Evolutionary conservation across 2,888 invertebrate genomes (phyloP).

Genomic region (Epinotia nisella): DNA sequence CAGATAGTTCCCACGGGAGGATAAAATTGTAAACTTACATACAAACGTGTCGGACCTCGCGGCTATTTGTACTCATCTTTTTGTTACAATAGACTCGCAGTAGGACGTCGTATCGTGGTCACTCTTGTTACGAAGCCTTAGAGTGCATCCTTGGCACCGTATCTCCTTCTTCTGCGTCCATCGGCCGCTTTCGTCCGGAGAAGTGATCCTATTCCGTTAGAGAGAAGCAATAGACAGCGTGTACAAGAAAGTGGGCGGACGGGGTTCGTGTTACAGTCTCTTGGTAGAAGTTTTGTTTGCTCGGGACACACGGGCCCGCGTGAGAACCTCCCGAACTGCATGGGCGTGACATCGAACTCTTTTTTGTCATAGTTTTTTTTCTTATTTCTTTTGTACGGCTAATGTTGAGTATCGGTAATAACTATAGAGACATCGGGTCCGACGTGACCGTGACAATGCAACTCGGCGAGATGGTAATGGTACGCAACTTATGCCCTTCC

Average conservation of each 20-base stretch:
- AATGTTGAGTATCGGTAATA: slow-evolving; percentile 76
- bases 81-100: slow-evolving; percentile 69
- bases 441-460: slow-evolving; percentile 80
- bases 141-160: slow-evolving; percentile 59
- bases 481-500: slow-evolving; percentile 49
- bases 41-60: slow-evolving; percentile 73
- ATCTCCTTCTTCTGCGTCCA: slow-evolving; percentile 54
- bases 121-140: slow-evolving; percentile 71
- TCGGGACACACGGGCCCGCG: slow-evolving; percentile 71
- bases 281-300: slow-evolving; percentile 74
- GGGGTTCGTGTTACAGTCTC: slow-evolving; percentile 67
- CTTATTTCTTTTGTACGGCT: slow-evolving; percentile 67
- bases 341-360: slow-evolving; percentile 81
- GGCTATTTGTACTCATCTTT: slow-evolving; percentile 65
- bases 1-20: slow-evolving; percentile 79
- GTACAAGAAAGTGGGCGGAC: slow-evolving; percentile 59
- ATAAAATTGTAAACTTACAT: slow-evolving; percentile 75
- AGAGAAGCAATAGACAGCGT: slow-evolving; percentile 56
- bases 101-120: slow-evolving; percentile 63
- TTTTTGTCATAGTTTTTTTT: slow-evolving; percentile 66
- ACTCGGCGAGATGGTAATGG: slow-evolving; percentile 47
- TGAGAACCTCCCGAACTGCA: slow-evolving; percentile 81
- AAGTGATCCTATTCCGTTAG: slow-evolving; percentile 43
- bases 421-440: slow-evolving; percentile 61
- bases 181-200: slow-evolving; percentile 53